A percentile compares a stretch with the other conserved stretches of the same genome.
phyloP scores from a whole-genome alignment of 2,888 invertebrate genomes.

The Ischnus inquisitorius region DNA sequence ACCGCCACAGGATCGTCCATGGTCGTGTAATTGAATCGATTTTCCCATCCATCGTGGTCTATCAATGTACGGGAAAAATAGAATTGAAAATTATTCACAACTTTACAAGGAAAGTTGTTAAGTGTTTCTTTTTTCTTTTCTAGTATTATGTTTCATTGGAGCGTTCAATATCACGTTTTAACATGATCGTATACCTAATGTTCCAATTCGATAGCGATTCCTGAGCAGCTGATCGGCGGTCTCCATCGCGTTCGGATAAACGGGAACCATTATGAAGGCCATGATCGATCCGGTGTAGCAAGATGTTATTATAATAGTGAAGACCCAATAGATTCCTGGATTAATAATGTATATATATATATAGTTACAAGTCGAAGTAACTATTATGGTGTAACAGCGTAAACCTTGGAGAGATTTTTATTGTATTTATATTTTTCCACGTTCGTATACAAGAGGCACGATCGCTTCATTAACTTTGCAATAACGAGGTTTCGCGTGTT shows the following conservation, averaged over 20 bases:
- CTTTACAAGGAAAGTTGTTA: conserved; percentile 4
- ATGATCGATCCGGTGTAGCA: conserved; percentile 95
- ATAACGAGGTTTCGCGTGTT: conserved; percentile 61
- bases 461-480: conserved; percentile 70
- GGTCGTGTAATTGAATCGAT: conserved; percentile 88
- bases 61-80: conserved; percentile 21
- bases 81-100: conserved; percentile 16
- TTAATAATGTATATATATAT: conserved; percentile 18
- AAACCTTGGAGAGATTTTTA: conserved; percentile 45
- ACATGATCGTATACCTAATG: conserved; percentile 87
- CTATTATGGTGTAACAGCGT: conserved; percentile 38
- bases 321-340: conserved; percentile 93
- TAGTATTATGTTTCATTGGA: background rate
- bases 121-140: background rate
- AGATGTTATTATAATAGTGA: conserved; percentile 93
- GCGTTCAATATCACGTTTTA: conserved; percentile 34
- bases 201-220: conserved; percentile 90
- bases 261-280: conserved; percentile 93
- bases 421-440: conserved; percentile 31
- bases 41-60: conserved; percentile 92
- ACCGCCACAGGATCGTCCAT: conserved; percentile 89
- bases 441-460: conserved; percentile 41
- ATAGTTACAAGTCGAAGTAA: background rate
- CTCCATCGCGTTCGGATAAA: conserved; percentile 91
- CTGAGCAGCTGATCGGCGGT: conserved; percentile 89